Evolutionary conservation across 1,140 invertebrate species (phyloP).

Genomic region (Oscheius sp.): DNA sequence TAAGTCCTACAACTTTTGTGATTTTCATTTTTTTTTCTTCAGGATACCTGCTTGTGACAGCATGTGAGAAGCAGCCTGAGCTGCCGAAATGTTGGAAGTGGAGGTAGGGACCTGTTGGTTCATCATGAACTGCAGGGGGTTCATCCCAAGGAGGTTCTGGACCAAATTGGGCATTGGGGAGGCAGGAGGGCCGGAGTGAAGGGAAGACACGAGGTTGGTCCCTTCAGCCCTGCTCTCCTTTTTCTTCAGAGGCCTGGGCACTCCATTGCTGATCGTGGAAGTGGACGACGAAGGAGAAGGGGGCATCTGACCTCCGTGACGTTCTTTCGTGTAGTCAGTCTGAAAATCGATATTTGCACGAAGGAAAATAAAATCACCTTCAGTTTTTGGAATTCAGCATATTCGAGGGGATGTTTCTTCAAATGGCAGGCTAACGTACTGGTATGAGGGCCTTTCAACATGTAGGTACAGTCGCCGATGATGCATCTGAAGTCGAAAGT

Average conservation of each 20-base stretch:
- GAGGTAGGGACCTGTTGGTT: slow-evolving; percentile 4
- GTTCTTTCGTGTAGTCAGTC: slow-evolving; percentile 46
- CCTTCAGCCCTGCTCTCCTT: background rate
- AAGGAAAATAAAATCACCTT: slow-evolving; percentile 43
- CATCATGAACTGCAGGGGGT: background rate
- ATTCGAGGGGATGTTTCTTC: slow-evolving; percentile 57
- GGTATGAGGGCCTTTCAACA: slow-evolving; percentile 59
- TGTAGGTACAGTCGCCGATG: slow-evolving; percentile 57
- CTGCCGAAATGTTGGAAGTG: slow-evolving; percentile 15
- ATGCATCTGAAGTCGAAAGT: slow-evolving; percentile 51
- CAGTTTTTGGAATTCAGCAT: slow-evolving; percentile 59
- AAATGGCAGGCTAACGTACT: slow-evolving; percentile 57
- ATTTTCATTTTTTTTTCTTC: background rate
- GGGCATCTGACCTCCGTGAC: slow-evolving; percentile 10
- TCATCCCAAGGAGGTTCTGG: background rate
- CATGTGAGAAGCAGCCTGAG: background rate
- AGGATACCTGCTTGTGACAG: background rate
- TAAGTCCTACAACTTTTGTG: background rate
- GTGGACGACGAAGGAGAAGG: slow-evolving; percentile 17
- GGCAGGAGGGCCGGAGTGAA: background rate
- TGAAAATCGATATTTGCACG: slow-evolving; percentile 31
- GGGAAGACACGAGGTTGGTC: background rate
- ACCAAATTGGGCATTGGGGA: background rate
- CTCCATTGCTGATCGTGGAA: background rate
- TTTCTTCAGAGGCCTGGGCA: background rate